Base-by-base conservation (phyloP, 2,113 vertebrate genomes). In the Tylochromis polylepis region DNA sequence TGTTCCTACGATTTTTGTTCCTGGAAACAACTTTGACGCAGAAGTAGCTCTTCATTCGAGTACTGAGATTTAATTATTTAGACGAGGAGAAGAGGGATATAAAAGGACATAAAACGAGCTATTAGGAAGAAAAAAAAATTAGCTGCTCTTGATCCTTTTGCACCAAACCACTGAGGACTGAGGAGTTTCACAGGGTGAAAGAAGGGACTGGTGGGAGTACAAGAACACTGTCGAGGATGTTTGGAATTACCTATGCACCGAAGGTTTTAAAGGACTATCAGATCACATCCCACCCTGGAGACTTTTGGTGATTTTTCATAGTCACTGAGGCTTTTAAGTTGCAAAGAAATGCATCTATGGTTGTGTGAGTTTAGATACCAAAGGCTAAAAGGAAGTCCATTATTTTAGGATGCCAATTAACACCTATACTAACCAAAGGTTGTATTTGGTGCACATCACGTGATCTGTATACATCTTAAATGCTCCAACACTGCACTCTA, bases 141-240 rank as follows among this genome's bases (percentile, higher is more conserved):
- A 93, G 92, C 95, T 86, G 97, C 96, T 96, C 96, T 96, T 90
- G 96, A 96, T 92, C 95, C 95, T 96, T 95, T 95, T 95, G 96
- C 97, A 96, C 95, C 96, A 91, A 96, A 95, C 92, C 96, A 94
- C 95, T 93, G 94, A 92, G 85, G 92, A 95, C 78, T 95, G 95
- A 93, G 95, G 95, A 91, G 95, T 84, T 60, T 78, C 34, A 5
- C 86, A 46, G 67, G 70, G 57, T 34, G n/a, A 86, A 87, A 85
- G 85, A 84, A 90, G 79, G 81, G 88, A 87, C 81, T 59, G 85
- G 70, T 79, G 82, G 79, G 27, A 79, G 80, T 82, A 72, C 78
- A 89, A 62, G 77, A 87, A 93, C 85, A 70, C 38, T 83, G 90
- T 89, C 75, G 16, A 72, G 81, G 51, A 55, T 31, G 86, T 87